Evolutionary conservation across 2,113 vertebrate genomes (phyloP), one percentile per base, ranked within the genome.

Genomic region (Zonotrichia leucophrys): DNA sequence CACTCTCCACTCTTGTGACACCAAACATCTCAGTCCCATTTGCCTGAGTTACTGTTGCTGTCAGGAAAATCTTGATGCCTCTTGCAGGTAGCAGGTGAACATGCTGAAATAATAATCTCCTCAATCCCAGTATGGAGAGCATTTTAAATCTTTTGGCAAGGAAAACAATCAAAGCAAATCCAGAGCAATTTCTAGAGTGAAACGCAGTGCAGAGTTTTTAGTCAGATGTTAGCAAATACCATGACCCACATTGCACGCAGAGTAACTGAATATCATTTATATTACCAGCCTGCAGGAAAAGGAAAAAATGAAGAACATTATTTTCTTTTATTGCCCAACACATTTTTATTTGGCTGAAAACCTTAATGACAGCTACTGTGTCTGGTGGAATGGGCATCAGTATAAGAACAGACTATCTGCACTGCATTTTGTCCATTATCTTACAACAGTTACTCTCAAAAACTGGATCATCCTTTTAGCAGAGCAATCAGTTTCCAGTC

Each of bases 221-320:
- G 46, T 87, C 30, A 9, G 13, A 15, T 53, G 5, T 30, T 68
- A 46, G 22, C 18, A 64, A 27, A 46, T 58, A 28, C 31, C 24
- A 10, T 2, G 2, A 42, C 18, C 21, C 0, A 1, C 37, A 17
- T 0, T 56, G 23, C 18, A 47, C 8, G 8, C 7, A 12, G 28
- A 46, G 14, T 70, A 73, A 39, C 6, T 42, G 44, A 46, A 9
- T 22, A 27, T 37, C 27, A 17, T 49, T 68, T 83, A 46, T 55
- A 31, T 5, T 8, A 31, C 4, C 23, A 64, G 14, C 31, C 33
- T 73, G 16, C 15, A 39, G 50, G 46, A 75, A 33, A 53, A 87
- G 14, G 9, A 3, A 13, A 41, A n/a, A 25, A 10, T 4, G 18
- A 19, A 9, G 10, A 58, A 23, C 60, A 14, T 28, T 0, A 23